Percentiles rank a stretch among this genome's conserved stretches.
Evolutionary conservation across 1,140 invertebrate genomes (phyloP).

Genomic region (Pseudomyrmex gracilis): DNA sequence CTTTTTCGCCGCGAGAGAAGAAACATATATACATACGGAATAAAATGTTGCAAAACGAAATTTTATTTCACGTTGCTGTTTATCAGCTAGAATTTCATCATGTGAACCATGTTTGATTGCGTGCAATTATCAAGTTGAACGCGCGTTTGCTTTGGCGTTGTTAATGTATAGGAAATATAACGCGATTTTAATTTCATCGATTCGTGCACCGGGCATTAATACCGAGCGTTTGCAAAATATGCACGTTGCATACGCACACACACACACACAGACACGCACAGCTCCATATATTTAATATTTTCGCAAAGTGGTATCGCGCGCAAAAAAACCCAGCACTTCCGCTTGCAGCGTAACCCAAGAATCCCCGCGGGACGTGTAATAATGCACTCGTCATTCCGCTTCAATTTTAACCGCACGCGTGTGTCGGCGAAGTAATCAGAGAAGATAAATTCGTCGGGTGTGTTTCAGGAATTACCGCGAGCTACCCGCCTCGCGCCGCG

Average conservation of each 20-base stretch:
- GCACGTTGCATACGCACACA: background rate
- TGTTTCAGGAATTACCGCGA: conserved; percentile 47
- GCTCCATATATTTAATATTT: background rate
- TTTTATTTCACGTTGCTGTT: background rate
- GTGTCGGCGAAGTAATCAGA: conserved; percentile 42
- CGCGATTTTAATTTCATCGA: conserved; percentile 40
- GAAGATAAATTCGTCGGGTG: conserved; percentile 47
- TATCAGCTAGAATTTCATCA: background rate
- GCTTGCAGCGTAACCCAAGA: background rate
- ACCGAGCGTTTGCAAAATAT: conserved; percentile 32
- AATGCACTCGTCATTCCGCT: conserved; percentile 49
- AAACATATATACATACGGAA: background rate
- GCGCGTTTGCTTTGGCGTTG: background rate
- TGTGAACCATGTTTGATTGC: conserved; percentile 4
- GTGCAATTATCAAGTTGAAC: conserved; percentile 3
- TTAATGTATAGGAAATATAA: background rate
- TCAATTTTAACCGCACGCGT: conserved; percentile 37
- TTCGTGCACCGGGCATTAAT: conserved; percentile 19
- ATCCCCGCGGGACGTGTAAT: conserved; percentile 39
- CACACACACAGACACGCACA: too few relatives aligned
- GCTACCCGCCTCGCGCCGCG: background rate
- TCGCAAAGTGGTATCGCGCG: conserved; percentile 34
- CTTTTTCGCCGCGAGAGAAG: background rate
- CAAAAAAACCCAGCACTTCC: conserved; percentile 2
- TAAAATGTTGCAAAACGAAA: background rate